These are phyloP conservation scores for Zeuzera pyrina DNA, from an alignment of 2,888 invertebrate genomes.

Conservation along the genomic window DNA sequence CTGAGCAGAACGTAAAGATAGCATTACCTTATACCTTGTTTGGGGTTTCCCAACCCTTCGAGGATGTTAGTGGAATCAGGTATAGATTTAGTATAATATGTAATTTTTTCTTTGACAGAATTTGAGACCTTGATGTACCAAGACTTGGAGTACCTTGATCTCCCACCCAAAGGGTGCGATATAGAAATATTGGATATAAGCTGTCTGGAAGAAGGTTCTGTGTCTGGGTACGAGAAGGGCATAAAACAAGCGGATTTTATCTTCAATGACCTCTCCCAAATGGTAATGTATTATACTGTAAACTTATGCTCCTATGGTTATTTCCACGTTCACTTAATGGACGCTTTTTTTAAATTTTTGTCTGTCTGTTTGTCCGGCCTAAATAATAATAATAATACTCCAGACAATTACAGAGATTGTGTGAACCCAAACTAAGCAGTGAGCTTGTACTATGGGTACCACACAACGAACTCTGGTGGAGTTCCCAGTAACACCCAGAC, in stretches of 20 bases:
- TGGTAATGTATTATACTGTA: conserved; percentile 19
- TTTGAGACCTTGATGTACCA: conserved; percentile 17
- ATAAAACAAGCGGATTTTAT: conserved; percentile 12
- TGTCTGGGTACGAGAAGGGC: conserved; percentile 22
- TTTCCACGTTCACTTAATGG: too few relatives aligned
- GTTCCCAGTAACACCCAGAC: too few relatives aligned
- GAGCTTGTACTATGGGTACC: too few relatives aligned
- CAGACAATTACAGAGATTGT: too few relatives aligned
- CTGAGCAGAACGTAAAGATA: too few relatives aligned
- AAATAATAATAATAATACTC: too few relatives aligned
- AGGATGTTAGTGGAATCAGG: not conserved
- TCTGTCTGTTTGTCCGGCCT: too few relatives aligned
- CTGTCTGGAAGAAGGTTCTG: conserved; percentile 18
- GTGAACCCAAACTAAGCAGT: too few relatives aligned
- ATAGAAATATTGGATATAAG: conserved; percentile 27
- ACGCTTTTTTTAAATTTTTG: too few relatives aligned
- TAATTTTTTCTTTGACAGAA: not conserved
- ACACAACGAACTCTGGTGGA: too few relatives aligned
- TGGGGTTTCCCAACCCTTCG: not conserved
- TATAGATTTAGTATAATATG: not conserved
- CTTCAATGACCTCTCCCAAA: conserved; percentile 15
- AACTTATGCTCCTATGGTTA: too few relatives aligned
- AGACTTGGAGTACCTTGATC: conserved; percentile 20
- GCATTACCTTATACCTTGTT: too few relatives aligned
- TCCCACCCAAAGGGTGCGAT: conserved; percentile 25